Conservation (phyloP, 1,140 invertebrate species). For the Eurytemora carolleeae region DNA sequence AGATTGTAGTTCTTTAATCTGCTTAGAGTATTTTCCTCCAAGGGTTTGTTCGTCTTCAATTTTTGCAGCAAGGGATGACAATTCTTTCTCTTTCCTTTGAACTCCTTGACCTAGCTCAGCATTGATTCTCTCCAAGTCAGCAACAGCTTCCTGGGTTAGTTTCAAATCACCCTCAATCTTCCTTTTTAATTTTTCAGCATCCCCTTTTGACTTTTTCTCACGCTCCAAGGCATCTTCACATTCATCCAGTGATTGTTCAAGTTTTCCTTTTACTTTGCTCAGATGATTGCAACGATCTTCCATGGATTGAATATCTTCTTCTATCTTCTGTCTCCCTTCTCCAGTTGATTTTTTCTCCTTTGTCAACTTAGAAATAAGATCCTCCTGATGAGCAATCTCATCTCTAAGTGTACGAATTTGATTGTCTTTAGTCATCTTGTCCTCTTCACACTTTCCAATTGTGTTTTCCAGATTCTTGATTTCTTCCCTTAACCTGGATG, state of each 20-base stretch:
- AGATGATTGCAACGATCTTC: slow-evolving; percentile 38
- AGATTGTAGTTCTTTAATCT: slow-evolving; percentile 78
- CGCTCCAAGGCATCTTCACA: slow-evolving; percentile 90
- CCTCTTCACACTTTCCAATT: slow-evolving; percentile 30
- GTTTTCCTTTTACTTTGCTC: slow-evolving; percentile 49
- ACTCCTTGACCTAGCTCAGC: slow-evolving; percentile 91
- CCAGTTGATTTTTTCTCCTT: slow-evolving; percentile 97
- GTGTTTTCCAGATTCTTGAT: slow-evolving; percentile 24
- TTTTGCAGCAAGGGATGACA: slow-evolving; percentile 77
- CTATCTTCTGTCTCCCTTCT: slow-evolving; percentile 82
- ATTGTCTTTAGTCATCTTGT: slow-evolving; percentile 95
- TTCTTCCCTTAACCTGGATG: slow-evolving; percentile 17
- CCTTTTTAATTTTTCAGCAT: slow-evolving; percentile 93
- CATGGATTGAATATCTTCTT: slow-evolving; percentile 82
- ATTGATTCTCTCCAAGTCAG: slow-evolving; percentile 87
- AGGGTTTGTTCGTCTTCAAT: too few species aligned
- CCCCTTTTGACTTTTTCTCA: slow-evolving; percentile 92
- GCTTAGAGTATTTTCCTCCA: slow-evolving; percentile 79
- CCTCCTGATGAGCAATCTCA: slow-evolving; percentile 96
- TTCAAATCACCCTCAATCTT: slow-evolving; percentile 95
- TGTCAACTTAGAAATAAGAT: slow-evolving; percentile 83
- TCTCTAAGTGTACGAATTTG: slow-evolving; percentile 97
- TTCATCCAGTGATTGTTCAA: slow-evolving; percentile 93
- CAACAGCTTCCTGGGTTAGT: slow-evolving; percentile 73
- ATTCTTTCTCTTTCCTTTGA: slow-evolving; percentile 90